A percentile compares a stretch with the other conserved stretches of the same genome.
These are phyloP conservation scores for Drosophila melanosoma DNA, from an alignment of 2,888 invertebrate genomes.

Conservation along the genomic window DNA sequence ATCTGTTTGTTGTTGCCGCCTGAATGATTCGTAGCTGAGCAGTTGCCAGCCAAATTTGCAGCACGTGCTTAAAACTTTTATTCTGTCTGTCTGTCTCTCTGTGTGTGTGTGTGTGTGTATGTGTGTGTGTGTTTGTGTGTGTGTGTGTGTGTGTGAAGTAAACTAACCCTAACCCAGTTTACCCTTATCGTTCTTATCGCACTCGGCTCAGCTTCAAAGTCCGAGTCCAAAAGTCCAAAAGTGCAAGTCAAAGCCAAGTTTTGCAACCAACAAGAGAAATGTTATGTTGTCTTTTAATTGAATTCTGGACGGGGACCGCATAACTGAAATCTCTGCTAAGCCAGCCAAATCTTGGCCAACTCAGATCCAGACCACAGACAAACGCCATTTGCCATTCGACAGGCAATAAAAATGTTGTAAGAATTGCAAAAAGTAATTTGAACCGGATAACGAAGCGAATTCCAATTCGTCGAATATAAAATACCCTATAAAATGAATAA, in stretches of 20 bases:
- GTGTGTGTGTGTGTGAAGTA: background rate
- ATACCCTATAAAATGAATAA: conserved; percentile 26
- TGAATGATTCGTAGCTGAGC: conserved; percentile 71
- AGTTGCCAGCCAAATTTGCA: conserved; percentile 70
- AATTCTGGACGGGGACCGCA: conserved; percentile 73
- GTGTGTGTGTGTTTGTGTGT: background rate
- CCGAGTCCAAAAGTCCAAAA: conserved; percentile 21
- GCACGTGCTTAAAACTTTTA: conserved; percentile 68
- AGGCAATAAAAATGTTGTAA: conserved; percentile 78
- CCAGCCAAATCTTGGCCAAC: conserved; percentile 71
- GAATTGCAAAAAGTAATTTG: conserved; percentile 68
- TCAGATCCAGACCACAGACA: conserved; percentile 41
- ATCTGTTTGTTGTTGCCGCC: conserved; percentile 71
- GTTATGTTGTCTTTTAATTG: conserved; percentile 79
- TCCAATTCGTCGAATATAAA: background rate
- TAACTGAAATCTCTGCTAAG: conserved; percentile 79
- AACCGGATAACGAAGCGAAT: conserved; percentile 5
- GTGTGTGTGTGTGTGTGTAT: too few species aligned
- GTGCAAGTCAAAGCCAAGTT: conserved; percentile 31
- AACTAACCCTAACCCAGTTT: conserved; percentile 20
- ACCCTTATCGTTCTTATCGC: conserved; percentile 51
- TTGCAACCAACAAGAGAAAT: conserved; percentile 54
- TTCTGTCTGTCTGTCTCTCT: background rate
- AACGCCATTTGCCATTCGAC: conserved; percentile 65
- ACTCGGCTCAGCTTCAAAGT: conserved; percentile 28